A percentile compares a stretch with the other conserved stretches of the same genome.
Evolutionary conservation across 2,113 vertebrate genomes (phyloP).

Genomic region (Coreoperca whiteheadi): DNA sequence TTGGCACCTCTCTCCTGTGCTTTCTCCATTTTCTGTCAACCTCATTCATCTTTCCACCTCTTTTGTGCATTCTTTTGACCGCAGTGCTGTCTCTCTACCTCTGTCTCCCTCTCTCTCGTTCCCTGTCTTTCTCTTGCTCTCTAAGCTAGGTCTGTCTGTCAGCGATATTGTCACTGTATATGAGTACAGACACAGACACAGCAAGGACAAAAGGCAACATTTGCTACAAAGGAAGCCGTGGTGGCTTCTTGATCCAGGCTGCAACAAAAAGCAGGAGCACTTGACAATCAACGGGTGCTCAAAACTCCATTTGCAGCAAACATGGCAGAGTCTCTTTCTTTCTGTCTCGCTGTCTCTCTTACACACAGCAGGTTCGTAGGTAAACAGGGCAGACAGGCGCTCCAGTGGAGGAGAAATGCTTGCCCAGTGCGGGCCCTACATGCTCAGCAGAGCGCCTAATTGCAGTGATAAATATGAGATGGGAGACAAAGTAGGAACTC

Average conservation of each 20-base stretch:
- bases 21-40: slow-evolving; percentile 28
- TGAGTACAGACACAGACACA: slow-evolving; percentile 26
- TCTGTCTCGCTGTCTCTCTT: not conserved
- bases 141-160: slow-evolving; percentile 52
- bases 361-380: slow-evolving; percentile 44
- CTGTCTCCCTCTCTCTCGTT: not conserved
- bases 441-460: slow-evolving; percentile 76
- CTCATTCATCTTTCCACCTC: slow-evolving; percentile 58
- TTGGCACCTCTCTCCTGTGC: slow-evolving; percentile 19
- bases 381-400: slow-evolving; percentile 58
- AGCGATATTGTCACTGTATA: slow-evolving; percentile 49
- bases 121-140: slow-evolving; percentile 14
- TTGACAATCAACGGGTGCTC: slow-evolving; percentile 42
- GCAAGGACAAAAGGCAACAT: slow-evolving; percentile 52
- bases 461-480: slow-evolving; percentile 75
- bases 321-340: not conserved
- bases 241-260: slow-evolving; percentile 49
- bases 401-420: slow-evolving; percentile 52
- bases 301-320: slow-evolving; percentile 46
- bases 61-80: slow-evolving; percentile 24
- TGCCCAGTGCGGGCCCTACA: slow-evolving; percentile 53
- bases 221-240: slow-evolving; percentile 26
- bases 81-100: not conserved
- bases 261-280: slow-evolving; percentile 32
- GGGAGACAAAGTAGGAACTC: slow-evolving; percentile 38